Evolutionary conservation across 1,140 invertebrate genomes (phyloP).

Genomic region (Drosophila obscura): DNA sequence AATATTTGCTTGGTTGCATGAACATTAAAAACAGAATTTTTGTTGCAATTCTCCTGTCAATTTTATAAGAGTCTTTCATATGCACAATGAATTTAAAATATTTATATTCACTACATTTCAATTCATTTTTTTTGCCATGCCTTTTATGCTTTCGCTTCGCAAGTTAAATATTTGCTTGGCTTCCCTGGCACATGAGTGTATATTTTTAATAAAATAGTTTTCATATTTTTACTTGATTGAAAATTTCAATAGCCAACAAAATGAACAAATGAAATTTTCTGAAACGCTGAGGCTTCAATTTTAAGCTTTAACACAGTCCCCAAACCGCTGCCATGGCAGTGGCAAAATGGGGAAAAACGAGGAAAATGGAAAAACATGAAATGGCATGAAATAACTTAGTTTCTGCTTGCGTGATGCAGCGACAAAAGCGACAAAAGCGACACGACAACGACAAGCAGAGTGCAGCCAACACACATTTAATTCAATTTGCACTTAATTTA

Average conservation of each 20-base stretch:
- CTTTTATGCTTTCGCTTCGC: background rate
- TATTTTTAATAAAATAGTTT: background rate
- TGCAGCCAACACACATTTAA: slow-evolving; percentile 58
- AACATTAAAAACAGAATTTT: background rate
- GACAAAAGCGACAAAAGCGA: background rate
- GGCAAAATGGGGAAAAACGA: background rate
- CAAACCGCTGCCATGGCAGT: no score
- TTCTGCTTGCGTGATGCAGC: slow-evolving; percentile 20
- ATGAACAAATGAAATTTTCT: slow-evolving; percentile 13
- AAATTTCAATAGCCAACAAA: slow-evolving; percentile 16
- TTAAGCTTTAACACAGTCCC: background rate
- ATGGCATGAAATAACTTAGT: slow-evolving; percentile 29
- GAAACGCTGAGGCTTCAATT: slow-evolving; percentile 11
- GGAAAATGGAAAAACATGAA: slow-evolving; percentile 23
- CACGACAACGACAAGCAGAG: no score
- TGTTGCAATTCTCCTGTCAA: no score
- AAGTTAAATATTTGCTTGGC: background rate
- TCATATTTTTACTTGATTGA: slow-evolving; percentile 1
- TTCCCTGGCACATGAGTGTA: background rate
- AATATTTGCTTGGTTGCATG: slow-evolving; percentile 4
- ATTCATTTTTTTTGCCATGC: no score
- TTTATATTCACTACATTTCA: background rate
- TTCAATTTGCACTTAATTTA: slow-evolving; percentile 69
- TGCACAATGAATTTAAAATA: no score
- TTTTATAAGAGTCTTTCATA: no score